A percentile compares a stretch with the other conserved stretches of the same genome.
phyloP scores from a whole-genome alignment of 2,797 vertebrate genomes.

The Poecilia wingei region DNA sequence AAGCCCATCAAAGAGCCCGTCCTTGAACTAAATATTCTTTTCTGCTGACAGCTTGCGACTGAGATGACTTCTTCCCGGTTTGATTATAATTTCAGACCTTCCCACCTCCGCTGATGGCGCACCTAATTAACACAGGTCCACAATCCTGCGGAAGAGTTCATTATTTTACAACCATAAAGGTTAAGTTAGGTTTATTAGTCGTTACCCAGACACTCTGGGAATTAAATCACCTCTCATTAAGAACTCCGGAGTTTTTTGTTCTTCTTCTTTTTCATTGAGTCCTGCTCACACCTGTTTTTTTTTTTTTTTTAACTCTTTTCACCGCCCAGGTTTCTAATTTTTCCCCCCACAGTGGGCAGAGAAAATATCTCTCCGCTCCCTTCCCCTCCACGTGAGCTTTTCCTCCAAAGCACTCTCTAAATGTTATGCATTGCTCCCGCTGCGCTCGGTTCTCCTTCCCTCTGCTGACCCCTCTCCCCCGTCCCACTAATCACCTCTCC shows the following conservation, averaged over 20 bases:
- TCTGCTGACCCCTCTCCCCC: constrained; percentile 50
- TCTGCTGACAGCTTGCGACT: constrained; percentile 38
- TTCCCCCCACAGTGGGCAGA: constrained; percentile 12
- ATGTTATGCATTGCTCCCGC: constrained; percentile 54
- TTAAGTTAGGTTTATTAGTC: constrained; percentile 59
- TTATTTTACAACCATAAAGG: constrained; percentile 51
- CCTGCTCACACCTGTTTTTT: constrained; percentile 23
- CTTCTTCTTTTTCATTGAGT: constrained; percentile 4
- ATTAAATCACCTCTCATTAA: constrained; percentile 51
- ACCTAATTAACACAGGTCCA: constrained; percentile 46
- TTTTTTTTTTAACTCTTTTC: constrained; percentile 1
- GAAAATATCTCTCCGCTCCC: constrained; percentile 15
- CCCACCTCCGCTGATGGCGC: constrained; percentile 30
- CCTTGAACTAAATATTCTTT: constrained; percentile 56
- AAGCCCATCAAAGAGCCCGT: constrained; percentile 54
- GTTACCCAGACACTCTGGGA: constrained; percentile 45
- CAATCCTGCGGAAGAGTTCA: constrained; percentile 15
- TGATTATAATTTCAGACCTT: constrained; percentile 50
- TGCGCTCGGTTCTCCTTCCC: constrained; percentile 31
- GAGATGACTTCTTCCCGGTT: constrained; percentile 49
- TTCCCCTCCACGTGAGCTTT: constrained; percentile 31
- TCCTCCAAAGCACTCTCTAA: constrained; percentile 41
- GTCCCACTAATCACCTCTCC: constrained; percentile 69
- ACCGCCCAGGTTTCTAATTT: constrained; percentile 9
- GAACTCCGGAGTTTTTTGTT: constrained; percentile 14